These are phyloP conservation scores for Rhincodon typus DNA, from an alignment of 2,797 vertebrate genomes.

Conservation along the genomic window DNA sequence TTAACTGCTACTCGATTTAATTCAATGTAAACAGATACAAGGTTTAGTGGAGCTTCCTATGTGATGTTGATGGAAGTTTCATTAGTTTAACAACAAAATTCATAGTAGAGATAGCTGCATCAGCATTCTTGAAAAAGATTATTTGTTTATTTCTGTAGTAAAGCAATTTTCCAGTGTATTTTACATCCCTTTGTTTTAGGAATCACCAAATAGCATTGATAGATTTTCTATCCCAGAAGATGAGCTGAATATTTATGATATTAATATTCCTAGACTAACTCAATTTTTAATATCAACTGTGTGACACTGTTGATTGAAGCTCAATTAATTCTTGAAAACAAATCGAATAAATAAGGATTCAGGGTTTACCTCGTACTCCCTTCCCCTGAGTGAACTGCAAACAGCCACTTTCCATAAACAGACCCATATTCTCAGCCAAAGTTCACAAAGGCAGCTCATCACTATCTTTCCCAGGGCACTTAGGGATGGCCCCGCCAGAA, in stretches of 20 bases:
- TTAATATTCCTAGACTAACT: neutral
- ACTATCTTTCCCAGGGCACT: too few species aligned
- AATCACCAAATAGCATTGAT: neutral
- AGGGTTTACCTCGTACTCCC: neutral
- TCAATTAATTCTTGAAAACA: neutral
- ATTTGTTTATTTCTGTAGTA: neutral
- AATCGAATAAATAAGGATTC: neutral
- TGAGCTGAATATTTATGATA: neutral
- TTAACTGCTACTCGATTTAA: neutral
- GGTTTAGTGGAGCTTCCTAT: neutral
- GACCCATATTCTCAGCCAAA: neutral
- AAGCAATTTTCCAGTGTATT: neutral
- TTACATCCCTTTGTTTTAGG: neutral
- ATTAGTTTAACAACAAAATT: neutral
- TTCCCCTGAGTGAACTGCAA: neutral
- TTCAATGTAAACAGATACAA: neutral
- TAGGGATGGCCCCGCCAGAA: too few species aligned
- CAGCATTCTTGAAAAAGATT: neutral
- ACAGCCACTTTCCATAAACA: neutral
- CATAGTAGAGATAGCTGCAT: neutral
- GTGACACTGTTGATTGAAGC: neutral
- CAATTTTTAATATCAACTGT: neutral
- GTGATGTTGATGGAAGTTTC: neutral
- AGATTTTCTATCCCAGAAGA: neutral
- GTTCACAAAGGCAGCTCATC: too few species aligned